Percentiles rank a stretch among this genome's conserved stretches.
Conservation (phyloP, 2,888 invertebrate genomes). For the Conus canariensis region DNA sequence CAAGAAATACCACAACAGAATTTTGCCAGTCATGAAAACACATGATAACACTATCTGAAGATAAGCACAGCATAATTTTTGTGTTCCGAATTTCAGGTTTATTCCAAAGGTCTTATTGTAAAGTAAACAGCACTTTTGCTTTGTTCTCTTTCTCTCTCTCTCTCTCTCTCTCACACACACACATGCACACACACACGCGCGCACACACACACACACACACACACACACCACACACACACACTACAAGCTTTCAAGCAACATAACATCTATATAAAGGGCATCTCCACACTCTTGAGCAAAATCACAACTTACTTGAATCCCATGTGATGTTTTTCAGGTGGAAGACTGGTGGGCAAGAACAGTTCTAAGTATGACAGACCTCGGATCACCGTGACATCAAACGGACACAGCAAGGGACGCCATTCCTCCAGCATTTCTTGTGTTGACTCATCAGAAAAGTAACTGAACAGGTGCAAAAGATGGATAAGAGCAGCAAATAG, state of each 20-base stretch:
- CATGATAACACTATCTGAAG: no score
- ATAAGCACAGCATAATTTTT: no score
- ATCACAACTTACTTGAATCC: slow-evolving; percentile 81
- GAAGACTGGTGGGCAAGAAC: slow-evolving; percentile 88
- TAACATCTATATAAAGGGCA: not conserved
- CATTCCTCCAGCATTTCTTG: slow-evolving; percentile 92
- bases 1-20: no score
- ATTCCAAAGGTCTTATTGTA: no score
- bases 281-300: not conserved
- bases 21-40: no score
- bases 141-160: no score
- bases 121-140: no score
- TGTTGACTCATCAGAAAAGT: slow-evolving; percentile 83
- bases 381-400: slow-evolving; percentile 80
- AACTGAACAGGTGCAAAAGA: slow-evolving; percentile 58
- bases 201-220: no score
- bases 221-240: not conserved
- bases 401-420: slow-evolving; percentile 89
- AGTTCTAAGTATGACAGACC: slow-evolving; percentile 83
- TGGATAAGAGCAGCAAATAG: no score
- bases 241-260: not conserved
- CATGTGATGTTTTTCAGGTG: slow-evolving; percentile 81
- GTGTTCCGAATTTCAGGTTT: no score
- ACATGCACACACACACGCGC: no score
- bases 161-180: no score